These are phyloP conservation scores for Telenomus remus DNA, from an alignment of 1,140 invertebrate genomes.

Conservation along the genomic window DNA sequence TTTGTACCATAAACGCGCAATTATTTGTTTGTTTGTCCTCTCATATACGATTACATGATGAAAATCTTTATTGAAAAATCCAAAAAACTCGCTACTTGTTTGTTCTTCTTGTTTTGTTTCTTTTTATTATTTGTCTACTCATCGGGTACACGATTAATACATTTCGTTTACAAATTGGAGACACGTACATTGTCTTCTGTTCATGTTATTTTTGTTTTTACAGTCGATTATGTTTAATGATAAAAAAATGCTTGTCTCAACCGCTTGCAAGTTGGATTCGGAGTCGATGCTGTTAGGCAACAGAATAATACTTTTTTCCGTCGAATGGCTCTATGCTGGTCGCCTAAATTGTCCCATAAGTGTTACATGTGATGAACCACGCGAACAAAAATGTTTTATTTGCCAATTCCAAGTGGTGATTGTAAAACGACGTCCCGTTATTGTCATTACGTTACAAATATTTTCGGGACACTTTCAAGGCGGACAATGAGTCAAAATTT, in stretches of 20 bases:
- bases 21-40: constrained; percentile 27
- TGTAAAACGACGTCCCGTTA: constrained; percentile 37
- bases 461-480: constrained; percentile 45
- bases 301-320: constrained; percentile 22
- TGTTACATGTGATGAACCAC: constrained; percentile 42
- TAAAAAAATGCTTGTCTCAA: constrained; percentile 20
- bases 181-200: constrained; percentile 47
- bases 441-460: constrained; percentile 53
- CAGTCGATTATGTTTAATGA: constrained; percentile 29
- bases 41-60: constrained; percentile 39
- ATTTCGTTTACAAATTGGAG: constrained; percentile 50
- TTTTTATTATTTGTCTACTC: constrained; percentile 33
- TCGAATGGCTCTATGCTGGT: constrained; percentile 14
- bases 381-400: constrained; percentile 21
- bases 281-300: constrained; percentile 28
- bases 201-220: constrained; percentile 9
- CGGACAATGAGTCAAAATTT: constrained; percentile 33
- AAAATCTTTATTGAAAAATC: constrained; percentile 51
- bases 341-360: constrained; percentile 52
- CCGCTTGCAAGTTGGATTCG: constrained; percentile 12
- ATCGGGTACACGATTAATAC: constrained; percentile 45
- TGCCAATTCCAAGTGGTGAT: constrained; percentile 47
- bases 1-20: constrained; percentile 54
- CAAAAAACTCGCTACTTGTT: constrained; percentile 41
- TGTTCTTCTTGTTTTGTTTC: constrained; percentile 29